Base-by-base conservation (phyloP, 2,888 invertebrate species). In the Pristionchus exspectatus region DNA sequence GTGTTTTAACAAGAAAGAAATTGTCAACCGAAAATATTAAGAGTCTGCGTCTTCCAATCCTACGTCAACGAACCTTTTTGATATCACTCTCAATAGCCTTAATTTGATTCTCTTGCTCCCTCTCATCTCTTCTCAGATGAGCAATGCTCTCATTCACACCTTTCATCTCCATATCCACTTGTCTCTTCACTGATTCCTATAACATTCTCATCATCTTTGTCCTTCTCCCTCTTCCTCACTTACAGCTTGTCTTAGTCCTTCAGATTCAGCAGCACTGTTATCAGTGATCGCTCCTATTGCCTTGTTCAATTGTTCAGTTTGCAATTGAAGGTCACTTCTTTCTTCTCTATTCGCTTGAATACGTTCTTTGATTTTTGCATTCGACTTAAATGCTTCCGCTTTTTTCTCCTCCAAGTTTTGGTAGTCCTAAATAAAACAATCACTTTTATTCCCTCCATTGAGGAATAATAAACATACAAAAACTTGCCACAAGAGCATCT, bases 321-420 rank as follows among this genome's bases (percentile, higher is more conserved):
- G n/a, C 21, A 54, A 74, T 44, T 88, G 69, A 38, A 21, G 1
- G 0, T 0, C 27, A 24, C 9, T 27, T 69, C 89, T 66, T 18
- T 77, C 77, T 54, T 59, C 16, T 27, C 85, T 72, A 66, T 89
- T 86, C 74, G 56, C 5, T 14, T 63, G 27, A 14, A 90, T 50
- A 69, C 74, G 38, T 21, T 69, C n/a, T 27, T 59, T 77, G 30
- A 72, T 18, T 5, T 74, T 33, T 5, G 27, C 30, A 54, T 38
- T 56, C 14, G 50, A 24, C 14, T 69, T 54, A 24, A 27, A 14
- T 27, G 27, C 56, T 30, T 27, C 87, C 27, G 27, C 69, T 63
- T 90, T 66, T 77, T 72, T 90, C 56, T 33, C n/a, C 50, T 56
- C 90, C 81, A 90, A 33, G 30, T 2, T 30, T 12, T 74, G 81